These are phyloP conservation scores for Ridgeia piscesae DNA, from an alignment of 1,140 invertebrate species.

Conservation along the genomic window DNA sequence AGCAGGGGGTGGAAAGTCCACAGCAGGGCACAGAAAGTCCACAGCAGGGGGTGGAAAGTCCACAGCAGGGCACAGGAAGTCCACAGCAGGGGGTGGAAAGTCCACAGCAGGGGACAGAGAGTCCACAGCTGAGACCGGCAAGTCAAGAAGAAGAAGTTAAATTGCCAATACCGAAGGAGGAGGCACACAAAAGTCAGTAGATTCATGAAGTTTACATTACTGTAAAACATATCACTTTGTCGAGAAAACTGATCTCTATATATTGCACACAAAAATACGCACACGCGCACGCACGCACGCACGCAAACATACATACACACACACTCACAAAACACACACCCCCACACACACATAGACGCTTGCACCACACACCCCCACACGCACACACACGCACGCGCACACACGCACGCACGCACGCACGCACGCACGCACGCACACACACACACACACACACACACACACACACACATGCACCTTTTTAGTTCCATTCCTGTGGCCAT, in stretches of 20 bases:
- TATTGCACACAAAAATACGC: no score
- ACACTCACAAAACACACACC: neutral
- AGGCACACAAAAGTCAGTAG: neutral
- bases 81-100: no score
- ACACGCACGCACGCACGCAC: conserved; percentile 13
- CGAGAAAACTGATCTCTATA: neutral
- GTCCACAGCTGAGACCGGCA: neutral
- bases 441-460: no score
- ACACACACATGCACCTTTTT: no score
- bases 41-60: no score
- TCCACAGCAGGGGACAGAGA: neutral
- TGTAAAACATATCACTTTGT: neutral
- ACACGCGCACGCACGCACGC: no score
- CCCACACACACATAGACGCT: neutral
- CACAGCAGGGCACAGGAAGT: no score
- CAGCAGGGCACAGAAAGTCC: neutral
- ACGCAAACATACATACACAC: no score
- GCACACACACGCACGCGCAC: neutral
- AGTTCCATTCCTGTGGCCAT: no score
- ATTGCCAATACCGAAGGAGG: neutral
- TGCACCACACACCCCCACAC: conserved; percentile 1
- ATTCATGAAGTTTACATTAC: neutral
- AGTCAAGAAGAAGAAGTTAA: neutral
- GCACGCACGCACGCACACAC: neutral
- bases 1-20: neutral